Evolutionary conservation across 2,888 invertebrate species (phyloP).

Genomic region (Malthinus flaveolus): DNA sequence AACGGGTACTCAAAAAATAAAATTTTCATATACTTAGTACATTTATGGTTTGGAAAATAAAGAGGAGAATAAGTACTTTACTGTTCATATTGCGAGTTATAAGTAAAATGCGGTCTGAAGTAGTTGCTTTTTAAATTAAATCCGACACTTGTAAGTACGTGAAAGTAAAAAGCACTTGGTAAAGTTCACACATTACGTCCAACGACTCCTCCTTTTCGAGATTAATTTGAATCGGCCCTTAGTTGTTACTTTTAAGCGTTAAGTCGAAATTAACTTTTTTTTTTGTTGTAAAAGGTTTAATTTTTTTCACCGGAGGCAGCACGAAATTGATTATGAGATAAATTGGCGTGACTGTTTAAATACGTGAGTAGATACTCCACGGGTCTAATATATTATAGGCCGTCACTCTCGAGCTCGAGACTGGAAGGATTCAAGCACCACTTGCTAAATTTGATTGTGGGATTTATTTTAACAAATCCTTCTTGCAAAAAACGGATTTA

Average conservation of each 20-base stretch:
- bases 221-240: conserved; percentile 1
- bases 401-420: conserved; percentile 13
- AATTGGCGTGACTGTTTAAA: conserved; percentile 16
- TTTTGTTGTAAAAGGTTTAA: conserved; percentile 2
- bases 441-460: conserved; percentile 15
- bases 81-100: conserved; percentile 11
- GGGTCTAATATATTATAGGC: conserved; percentile 7
- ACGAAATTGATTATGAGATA: conserved; percentile 9
- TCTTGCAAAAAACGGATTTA: conserved; percentile 1
- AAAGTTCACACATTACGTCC: conserved; percentile 27
- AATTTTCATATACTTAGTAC: conserved; percentile 9
- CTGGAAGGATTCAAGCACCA: conserved; percentile 9
- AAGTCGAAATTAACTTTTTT: background rate
- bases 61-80: conserved; percentile 5
- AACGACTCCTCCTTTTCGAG: conserved; percentile 12
- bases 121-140: conserved; percentile 10
- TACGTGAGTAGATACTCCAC: background rate
- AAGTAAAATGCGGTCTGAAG: conserved; percentile 4
- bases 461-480: conserved; percentile 13
- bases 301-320: conserved; percentile 6
- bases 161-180: background rate
- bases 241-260: background rate
- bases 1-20: conserved; percentile 6
- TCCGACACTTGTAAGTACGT: background rate
- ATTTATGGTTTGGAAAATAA: conserved; percentile 18